A percentile compares a stretch with the other conserved stretches of the same genome.
Evolutionary conservation across 2,113 vertebrate genomes (phyloP).

Genomic region (Setophaga coronata): DNA sequence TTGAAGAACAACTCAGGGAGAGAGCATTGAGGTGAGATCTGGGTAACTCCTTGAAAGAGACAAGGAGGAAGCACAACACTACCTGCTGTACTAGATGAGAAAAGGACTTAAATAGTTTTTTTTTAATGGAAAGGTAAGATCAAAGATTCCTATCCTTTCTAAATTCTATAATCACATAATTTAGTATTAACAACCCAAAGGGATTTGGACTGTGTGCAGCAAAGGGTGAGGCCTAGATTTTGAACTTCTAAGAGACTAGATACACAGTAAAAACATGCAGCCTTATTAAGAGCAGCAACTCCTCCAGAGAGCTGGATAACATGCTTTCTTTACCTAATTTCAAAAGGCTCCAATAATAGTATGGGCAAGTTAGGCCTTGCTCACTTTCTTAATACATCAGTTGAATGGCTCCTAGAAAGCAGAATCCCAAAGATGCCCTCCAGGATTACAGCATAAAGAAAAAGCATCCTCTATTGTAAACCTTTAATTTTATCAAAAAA

Average conservation of each 20-base stretch:
- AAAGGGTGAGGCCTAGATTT: background rate
- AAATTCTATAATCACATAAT: background rate
- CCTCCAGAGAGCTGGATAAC: background rate
- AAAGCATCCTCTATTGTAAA: background rate
- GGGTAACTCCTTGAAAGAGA: background rate
- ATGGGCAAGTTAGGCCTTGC: background rate
- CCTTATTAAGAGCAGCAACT: background rate
- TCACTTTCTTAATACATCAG: background rate
- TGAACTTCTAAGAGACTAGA: background rate
- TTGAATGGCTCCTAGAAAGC: background rate
- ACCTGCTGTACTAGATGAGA: background rate
- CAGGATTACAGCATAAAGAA: background rate
- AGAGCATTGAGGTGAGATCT: background rate
- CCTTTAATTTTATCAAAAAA: background rate
- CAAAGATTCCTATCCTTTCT: background rate
- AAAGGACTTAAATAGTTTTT: background rate
- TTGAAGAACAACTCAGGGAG: background rate
- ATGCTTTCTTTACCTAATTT: background rate
- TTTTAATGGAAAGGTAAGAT: background rate
- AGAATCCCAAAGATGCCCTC: background rate
- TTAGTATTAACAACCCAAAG: background rate
- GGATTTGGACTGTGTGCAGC: background rate
- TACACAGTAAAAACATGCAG: background rate
- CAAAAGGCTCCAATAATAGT: background rate
- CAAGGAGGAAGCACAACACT: background rate